Evolutionary conservation across 2,797 vertebrate genomes (phyloP).

Genomic region (Arrhamphus sclerolepis): DNA sequence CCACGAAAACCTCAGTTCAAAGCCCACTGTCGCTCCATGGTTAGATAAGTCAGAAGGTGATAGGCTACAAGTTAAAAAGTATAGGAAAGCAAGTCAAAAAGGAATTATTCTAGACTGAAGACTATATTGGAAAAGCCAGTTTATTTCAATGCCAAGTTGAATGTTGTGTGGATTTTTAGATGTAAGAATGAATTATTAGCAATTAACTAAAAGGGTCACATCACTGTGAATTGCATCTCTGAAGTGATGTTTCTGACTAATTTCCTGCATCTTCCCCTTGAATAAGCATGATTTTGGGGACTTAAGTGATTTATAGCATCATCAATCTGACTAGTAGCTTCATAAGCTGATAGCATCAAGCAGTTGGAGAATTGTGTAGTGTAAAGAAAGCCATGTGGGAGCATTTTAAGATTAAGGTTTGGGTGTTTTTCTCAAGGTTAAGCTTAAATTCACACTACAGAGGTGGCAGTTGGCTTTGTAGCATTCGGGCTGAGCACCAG

Average conservation of each 20-base stretch:
- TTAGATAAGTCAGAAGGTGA: constrained; percentile 3
- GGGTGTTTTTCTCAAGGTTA: constrained; percentile 8
- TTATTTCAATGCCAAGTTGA: no score
- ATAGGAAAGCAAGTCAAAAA: constrained; percentile 11
- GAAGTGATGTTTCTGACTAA: constrained; percentile 2
- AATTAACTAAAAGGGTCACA: background rate
- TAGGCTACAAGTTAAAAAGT: constrained; percentile 10
- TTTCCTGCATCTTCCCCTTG: constrained; percentile 8
- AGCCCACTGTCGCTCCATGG: constrained; percentile 6
- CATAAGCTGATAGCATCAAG: constrained; percentile 23
- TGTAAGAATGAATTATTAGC: background rate
- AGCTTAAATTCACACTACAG: constrained; percentile 80
- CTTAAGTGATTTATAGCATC: constrained; percentile 21
- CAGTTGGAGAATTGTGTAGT: constrained; percentile 24
- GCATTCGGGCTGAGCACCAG: constrained; percentile 71
- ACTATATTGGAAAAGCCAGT: background rate
- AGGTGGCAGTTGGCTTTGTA: constrained; percentile 90
- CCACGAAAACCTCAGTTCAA: constrained; percentile 15
- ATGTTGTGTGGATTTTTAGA: constrained; percentile 8
- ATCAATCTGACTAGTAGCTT: constrained; percentile 38
- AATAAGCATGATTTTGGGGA: constrained; percentile 5
- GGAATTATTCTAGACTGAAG: constrained; percentile 21
- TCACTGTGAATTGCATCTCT: background rate
- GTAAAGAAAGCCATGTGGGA: constrained; percentile 19
- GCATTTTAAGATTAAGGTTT: constrained; percentile 36